Base-by-base conservation (phyloP, 2,113 vertebrate genomes). In the Phalacrocorax carbo region DNA sequence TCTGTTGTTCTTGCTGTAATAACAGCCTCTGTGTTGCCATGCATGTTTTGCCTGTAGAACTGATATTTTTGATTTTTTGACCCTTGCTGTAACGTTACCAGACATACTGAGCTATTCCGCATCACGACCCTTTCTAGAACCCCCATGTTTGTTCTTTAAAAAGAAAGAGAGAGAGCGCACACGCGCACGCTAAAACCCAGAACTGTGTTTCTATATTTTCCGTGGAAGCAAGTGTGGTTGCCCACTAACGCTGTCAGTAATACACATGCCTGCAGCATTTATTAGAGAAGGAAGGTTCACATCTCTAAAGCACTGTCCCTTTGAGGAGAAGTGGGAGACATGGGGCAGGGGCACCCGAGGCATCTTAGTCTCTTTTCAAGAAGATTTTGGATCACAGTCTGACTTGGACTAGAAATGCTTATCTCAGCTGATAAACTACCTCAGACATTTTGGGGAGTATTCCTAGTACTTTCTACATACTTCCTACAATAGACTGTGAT, bases 11-110 rank as follows among this genome's bases (percentile, higher is more conserved):
- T 75, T 29, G 29, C 22, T 78, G 54, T 25, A 68, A 32, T 15
- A 77, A 51, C 5, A 44, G 19, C 22, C 40, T 65, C 48, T 10
- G 42, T 14, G n/a, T 15, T 69, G 23, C 30, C 58, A 20, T 10
- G 17, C 9, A 16, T 7, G 13, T 49, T 88, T 25, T 58, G 11
- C 54, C 13, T 46, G 26, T 61, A 90, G 34, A 78, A 57, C 3
- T 3, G 1, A 9, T 49, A n/a, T 4, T 95, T 66, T 30, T 36
- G 14, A 66, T 69, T 90, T 93, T 96, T 30, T 70, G 42, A 57
- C 76, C 71, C 94, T 95, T 87, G 75, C 68, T 97, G 68, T 84
- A 95, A 94, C 16, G 12, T 84, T 86, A 93, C 91, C 94, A 97
- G 91, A 97, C 83, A 93, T 68, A 88, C 72, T 11, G 10, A 97